Conservation (phyloP, 1,140 invertebrate genomes). For the Drosophila jambulina region DNA sequence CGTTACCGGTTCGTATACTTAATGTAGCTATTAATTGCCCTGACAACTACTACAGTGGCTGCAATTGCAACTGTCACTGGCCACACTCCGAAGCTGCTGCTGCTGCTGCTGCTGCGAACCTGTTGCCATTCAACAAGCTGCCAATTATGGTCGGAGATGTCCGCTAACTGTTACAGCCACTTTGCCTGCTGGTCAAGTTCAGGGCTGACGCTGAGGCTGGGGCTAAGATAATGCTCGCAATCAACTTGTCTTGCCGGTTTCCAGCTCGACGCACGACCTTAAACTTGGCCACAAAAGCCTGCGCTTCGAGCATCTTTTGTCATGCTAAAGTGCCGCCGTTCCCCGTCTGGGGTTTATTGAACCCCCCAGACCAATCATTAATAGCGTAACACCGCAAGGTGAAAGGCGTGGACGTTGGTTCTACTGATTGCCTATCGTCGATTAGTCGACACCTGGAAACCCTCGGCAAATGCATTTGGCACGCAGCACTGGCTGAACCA, state of each 20-base stretch:
- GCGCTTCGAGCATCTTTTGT: slow-evolving; percentile 58
- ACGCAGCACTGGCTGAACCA: slow-evolving; percentile 43
- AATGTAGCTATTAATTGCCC: slow-evolving; percentile 78
- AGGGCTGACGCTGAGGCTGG: slow-evolving; percentile 41
- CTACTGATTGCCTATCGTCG: slow-evolving; percentile 56
- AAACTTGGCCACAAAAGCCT: slow-evolving; percentile 36
- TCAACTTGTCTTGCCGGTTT: slow-evolving; percentile 72
- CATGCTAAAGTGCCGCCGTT: slow-evolving; percentile 51
- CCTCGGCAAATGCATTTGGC: slow-evolving; percentile 29
- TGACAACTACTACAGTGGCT: slow-evolving; percentile 32
- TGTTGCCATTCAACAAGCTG: slow-evolving; percentile 67
- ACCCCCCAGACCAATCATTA: slow-evolving; percentile 37
- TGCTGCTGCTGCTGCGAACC: slow-evolving; percentile 40
- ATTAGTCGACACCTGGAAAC: slow-evolving; percentile 46
- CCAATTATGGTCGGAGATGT: slow-evolving; percentile 78
- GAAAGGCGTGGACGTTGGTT: slow-evolving; percentile 58
- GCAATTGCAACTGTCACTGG: slow-evolving; percentile 68
- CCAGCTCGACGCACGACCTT: slow-evolving; percentile 29
- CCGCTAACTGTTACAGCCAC: slow-evolving; percentile 81
- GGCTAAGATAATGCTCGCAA: slow-evolving; percentile 55
- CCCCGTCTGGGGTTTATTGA: slow-evolving; percentile 61
- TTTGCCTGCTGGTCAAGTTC: slow-evolving; percentile 73
- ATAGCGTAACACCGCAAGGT: slow-evolving; percentile 46
- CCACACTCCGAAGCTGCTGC: slow-evolving; percentile 52
- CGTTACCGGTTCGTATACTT: slow-evolving; percentile 62